Base-by-base conservation (phyloP, 2,113 vertebrate genomes). In the Cryptoleucopteryx plumbea region DNA sequence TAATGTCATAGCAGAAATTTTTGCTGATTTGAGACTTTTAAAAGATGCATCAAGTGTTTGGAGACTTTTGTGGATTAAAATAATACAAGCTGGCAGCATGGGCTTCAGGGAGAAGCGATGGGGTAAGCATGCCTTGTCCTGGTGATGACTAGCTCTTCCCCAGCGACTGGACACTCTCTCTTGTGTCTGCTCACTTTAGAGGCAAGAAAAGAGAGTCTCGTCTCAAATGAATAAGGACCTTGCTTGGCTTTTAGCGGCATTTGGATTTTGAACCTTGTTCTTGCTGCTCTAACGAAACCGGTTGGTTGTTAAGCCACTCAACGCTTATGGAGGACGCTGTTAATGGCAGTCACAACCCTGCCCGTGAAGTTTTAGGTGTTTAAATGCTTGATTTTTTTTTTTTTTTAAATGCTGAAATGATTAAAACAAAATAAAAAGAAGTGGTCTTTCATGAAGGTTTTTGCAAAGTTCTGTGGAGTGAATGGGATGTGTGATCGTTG, bases 281-380 rank as follows among this genome's bases (percentile, higher is more conserved):
- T 63, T 42, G 27, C 43, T 12, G 27, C 67, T 47, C 4, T 17
- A 0, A 16, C 10, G 16, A 19, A 6, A 13, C 1, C 3, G 8
- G 10, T 8, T 36, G 42, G 23, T 5, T 14, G 36, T n/a, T 16
- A 25, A 78, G n/a, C 13, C 47, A 18, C 5, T 9, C 31, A 6
- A 19, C 0, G 1, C 31, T 42, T 16, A 3, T 5, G 29, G 73
- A 53, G 14, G 63, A 2, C 2, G 0, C 59, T 9, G 53, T 40
- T 32, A 13, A 14, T 25, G 43, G 8, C 23, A 67, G 9, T 29
- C 7, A 0, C 14, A 55, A 16, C 27, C 18, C 2, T 4, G 4
- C 9, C 23, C 34, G 38, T 47, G 47, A 50, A 18, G 22, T 8
- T 72, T 31, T 16, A n/a, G 16, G 16, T 71, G 52, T 53, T 92